phyloP scores from a whole-genome alignment of 2,113 vertebrate genomes.

The Perccottus glenii region DNA sequence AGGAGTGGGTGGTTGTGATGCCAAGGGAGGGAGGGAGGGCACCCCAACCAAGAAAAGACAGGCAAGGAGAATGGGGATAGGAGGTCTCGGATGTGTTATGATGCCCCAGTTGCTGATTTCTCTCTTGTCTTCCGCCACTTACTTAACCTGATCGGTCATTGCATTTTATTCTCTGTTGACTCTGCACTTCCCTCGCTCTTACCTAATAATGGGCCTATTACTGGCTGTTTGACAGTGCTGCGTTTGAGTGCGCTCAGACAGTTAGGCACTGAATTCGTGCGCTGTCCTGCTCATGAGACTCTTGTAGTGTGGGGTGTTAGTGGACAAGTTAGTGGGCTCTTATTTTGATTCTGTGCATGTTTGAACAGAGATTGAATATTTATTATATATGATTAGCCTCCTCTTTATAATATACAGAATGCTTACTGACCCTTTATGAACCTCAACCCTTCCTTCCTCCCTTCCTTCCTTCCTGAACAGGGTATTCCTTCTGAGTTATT shows the following conservation, averaged over 20 bases:
- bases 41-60: conserved; percentile 34
- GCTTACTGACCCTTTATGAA: not conserved
- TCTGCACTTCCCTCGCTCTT: conserved; percentile 37
- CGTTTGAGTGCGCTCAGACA: conserved; percentile 40
- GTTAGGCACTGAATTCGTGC: conserved; percentile 17
- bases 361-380: conserved; percentile 1
- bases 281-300: conserved; percentile 22
- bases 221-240: conserved; percentile 54
- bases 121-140: conserved; percentile 66
- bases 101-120: conserved; percentile 71
- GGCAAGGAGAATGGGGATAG: conserved; percentile 7
- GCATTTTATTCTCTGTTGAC: conserved; percentile 52
- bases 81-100: conserved; percentile 54
- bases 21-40: conserved; percentile 32
- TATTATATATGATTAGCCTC: conserved; percentile 15
- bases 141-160: conserved; percentile 64
- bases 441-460: not conserved
- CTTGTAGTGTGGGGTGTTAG: conserved; percentile 14
- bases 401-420: conserved; percentile 7
- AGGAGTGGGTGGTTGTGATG: conserved; percentile 15
- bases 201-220: conserved; percentile 71
- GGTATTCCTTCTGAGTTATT: not conserved
- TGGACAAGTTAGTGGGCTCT: conserved; percentile 10
- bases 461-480: no score
- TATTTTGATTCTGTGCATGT: conserved; percentile 3